Conservation (phyloP, 2,888 invertebrate species). For the Caenorhabditis sp. region DNA sequence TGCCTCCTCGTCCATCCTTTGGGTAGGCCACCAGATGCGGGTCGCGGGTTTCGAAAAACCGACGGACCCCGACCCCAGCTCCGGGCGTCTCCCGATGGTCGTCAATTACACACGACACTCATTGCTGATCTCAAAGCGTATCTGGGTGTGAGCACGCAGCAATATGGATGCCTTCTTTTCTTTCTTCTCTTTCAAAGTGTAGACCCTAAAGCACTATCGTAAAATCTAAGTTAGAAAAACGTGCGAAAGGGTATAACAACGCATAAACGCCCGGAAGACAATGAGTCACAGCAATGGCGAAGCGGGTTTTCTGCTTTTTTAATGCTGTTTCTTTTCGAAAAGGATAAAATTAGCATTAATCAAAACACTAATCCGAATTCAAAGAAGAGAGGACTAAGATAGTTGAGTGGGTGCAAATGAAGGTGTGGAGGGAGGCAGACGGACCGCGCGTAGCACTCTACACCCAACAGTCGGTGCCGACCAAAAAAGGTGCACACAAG, state of each 20-base stretch:
- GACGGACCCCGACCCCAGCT: conserved; percentile 13
- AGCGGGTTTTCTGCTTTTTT: not conserved
- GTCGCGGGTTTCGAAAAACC: conserved; percentile 51
- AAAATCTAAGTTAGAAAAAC: conserved; percentile 25
- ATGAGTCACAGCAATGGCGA: not conserved
- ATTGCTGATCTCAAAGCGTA: conserved; percentile 57
- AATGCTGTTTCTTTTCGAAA: not conserved
- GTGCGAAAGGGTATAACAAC: conserved; percentile 2
- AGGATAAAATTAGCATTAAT: conserved; percentile 50
- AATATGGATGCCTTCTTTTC: conserved; percentile 23
- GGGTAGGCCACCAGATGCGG: conserved; percentile 53
- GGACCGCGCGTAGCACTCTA: not conserved
- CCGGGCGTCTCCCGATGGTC: conserved; percentile 50
- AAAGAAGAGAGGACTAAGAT: not conserved
- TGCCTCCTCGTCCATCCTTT: conserved; percentile 6
- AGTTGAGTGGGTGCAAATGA: conserved; percentile 54
- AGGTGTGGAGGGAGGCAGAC: conserved; percentile 21
- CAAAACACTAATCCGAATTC: not conserved
- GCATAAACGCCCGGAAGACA: too few species aligned
- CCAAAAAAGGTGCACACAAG: not conserved
- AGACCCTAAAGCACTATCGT: not conserved
- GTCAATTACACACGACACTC: conserved; percentile 61
- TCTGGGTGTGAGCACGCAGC: conserved; percentile 20
- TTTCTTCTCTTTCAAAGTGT: not conserved
- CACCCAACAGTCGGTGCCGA: too few species aligned